Evolutionary conservation across 2,113 vertebrate species (phyloP), one percentile per base, ranked within the genome.

Genomic region (Theristicus caerulescens): DNA sequence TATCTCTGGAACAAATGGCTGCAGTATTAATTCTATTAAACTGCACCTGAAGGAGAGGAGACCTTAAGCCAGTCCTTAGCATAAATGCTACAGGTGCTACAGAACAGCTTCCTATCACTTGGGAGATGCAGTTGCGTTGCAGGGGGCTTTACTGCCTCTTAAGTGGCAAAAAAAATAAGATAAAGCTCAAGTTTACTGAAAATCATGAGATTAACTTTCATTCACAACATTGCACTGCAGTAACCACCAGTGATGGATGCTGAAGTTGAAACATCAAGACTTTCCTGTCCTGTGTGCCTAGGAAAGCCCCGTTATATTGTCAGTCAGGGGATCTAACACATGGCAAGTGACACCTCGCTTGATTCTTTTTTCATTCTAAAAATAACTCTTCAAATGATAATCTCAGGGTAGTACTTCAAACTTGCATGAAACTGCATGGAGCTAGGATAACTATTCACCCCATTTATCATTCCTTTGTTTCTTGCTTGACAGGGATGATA

Each of bases 391-490:
- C 47, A 72, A 92, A 91, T 90, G 3, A 27, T 82, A 95, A 94
- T 95, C 54, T 96, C 54, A 51, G 91, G 51, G 61, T 94, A 80
- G 61, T 93, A 79, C 88, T 85, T 77, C 76, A 59, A 79, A 92
- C 61, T 87, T 96, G 62, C 3, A 1, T 57, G 94, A 94, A 97
- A 67, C 67, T 90, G 18, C 71, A 94, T 38, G 88, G 80, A 94
- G 85, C 65, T 70, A 82, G 51, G n/a, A 4, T 66, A 97, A 92
- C 90, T 77, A 47, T 72, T 91, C 96, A 64, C 58, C 51, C 90
- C 79, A 81, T 69, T 85, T 42, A 87, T 97, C 91, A 88, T 93
- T 86, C 83, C 74, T 97, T 96, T 97, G 70, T 96, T 88, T 91
- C 94, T 85, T 85, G 38, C 57, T 66, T 95, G 67, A 96, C 80